phyloP scores from a whole-genome alignment of 2,797 vertebrate species.

The Acestrorhynchus altus region DNA sequence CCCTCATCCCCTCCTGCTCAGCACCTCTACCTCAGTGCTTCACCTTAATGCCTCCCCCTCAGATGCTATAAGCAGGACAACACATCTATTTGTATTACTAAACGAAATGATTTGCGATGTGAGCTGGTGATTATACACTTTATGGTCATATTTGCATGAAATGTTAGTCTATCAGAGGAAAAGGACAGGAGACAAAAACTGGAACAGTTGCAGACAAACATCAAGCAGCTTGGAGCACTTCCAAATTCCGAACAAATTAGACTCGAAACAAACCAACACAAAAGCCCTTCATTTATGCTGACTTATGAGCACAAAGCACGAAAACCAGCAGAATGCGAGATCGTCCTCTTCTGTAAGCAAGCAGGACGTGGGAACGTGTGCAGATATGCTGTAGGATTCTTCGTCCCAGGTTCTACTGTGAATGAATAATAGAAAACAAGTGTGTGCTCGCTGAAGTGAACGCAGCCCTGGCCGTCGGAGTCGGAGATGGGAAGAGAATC shows the following conservation, averaged over 20 bases:
- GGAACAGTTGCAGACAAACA: constrained; percentile 31
- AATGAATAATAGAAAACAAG: constrained; percentile 54
- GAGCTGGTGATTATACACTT: no score
- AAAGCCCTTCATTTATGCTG: constrained; percentile 40
- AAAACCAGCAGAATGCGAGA: neutral
- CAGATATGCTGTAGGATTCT: constrained; percentile 32
- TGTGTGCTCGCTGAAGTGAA: constrained; percentile 39
- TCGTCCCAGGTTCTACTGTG: constrained; percentile 37
- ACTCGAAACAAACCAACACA: constrained; percentile 33
- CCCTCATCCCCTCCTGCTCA: no score
- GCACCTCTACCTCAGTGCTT: no score
- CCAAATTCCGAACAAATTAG: neutral
- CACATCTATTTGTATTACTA: no score
- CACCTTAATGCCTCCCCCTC: no score
- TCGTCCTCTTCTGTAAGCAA: neutral
- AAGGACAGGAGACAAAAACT: no score
- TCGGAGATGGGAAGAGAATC: constrained; percentile 44
- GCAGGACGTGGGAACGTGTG: neutral
- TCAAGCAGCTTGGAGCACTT: constrained; percentile 29
- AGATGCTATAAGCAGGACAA: no score
- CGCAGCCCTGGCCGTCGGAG: constrained; percentile 35
- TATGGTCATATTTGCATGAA: no score
- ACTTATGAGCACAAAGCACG: constrained; percentile 25
- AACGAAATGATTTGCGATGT: no score
- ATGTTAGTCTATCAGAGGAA: no score